A percentile compares a stretch with the other conserved stretches of the same genome.
phyloP scores from a whole-genome alignment of 35 echinoderm and acorn worm species.

The Nesometra sesokonis region DNA sequence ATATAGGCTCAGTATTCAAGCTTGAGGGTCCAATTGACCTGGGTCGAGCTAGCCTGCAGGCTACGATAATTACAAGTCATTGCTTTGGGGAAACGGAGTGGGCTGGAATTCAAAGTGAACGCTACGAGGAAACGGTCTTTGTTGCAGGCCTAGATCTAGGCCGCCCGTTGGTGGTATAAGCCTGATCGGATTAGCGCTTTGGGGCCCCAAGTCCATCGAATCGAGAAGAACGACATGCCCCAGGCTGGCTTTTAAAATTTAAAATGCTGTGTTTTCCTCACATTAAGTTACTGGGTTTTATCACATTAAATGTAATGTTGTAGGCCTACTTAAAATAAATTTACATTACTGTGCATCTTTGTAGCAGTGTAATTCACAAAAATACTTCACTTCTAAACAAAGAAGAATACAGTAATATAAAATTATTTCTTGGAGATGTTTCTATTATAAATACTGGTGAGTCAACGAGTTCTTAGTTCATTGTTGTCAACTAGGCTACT shows the following conservation, averaged over 20 bases:
- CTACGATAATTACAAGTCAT: neutral
- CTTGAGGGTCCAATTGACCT: neutral
- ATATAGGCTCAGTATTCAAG: neutral
- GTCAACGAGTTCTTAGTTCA: no score
- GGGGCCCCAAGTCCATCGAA: neutral
- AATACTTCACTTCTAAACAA: no score
- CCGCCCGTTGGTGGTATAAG: neutral
- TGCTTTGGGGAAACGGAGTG: neutral
- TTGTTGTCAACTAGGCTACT: no score
- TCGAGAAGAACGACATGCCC: neutral
- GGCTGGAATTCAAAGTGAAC: neutral
- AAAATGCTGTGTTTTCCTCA: neutral
- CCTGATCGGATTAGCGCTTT: neutral
- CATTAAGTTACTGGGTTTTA: no score
- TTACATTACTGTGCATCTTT: no score
- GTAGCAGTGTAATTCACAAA: no score
- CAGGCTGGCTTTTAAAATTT: neutral
- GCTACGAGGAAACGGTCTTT: neutral
- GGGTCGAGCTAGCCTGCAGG: neutral
- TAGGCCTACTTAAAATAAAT: no score
- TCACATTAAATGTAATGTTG: no score
- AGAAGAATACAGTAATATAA: no score
- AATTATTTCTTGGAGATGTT: no score
- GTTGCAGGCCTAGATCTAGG: neutral
- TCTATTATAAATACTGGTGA: no score